These are phyloP conservation scores for Pampus argenteus DNA, from an alignment of 2,797 vertebrate species.

Conservation along the genomic window DNA sequence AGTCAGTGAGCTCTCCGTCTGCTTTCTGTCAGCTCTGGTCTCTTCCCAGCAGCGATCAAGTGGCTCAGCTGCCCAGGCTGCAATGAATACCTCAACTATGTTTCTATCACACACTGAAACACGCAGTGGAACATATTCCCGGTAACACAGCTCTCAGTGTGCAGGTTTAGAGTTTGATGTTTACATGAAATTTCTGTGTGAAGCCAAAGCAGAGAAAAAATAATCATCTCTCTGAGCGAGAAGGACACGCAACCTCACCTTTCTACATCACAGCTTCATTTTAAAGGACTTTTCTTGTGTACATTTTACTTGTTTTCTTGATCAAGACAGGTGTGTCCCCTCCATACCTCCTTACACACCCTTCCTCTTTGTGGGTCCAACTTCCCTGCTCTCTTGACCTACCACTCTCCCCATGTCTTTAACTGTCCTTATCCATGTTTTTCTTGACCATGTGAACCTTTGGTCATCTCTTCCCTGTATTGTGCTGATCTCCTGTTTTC, in stretches of 20 bases:
- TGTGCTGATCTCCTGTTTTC: constrained; percentile 66
- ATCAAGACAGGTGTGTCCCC: background rate
- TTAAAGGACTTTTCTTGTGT: constrained; percentile 1
- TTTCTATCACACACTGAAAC: constrained; percentile 37
- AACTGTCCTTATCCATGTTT: constrained; percentile 38
- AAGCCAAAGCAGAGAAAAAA: background rate
- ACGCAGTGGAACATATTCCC: constrained; percentile 30
- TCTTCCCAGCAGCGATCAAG: constrained; percentile 52
- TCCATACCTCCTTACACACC: background rate
- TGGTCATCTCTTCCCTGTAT: constrained; percentile 22
- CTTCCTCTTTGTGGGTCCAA: constrained; percentile 33
- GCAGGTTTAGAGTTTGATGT: background rate
- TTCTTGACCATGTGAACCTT: background rate
- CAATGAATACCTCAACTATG: constrained; percentile 28
- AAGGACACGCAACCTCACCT: background rate
- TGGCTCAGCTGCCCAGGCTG: constrained; percentile 33
- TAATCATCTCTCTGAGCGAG: background rate
- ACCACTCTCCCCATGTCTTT: constrained; percentile 3
- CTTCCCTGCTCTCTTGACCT: constrained; percentile 44
- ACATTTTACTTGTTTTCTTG: constrained; percentile 41
- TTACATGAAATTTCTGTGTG: background rate
- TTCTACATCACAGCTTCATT: constrained; percentile 8
- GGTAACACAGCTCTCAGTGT: background rate
- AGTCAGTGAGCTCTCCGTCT: constrained; percentile 56
- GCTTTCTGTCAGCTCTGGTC: constrained; percentile 67